A percentile compares a stretch with the other conserved stretches of the same genome.
These are phyloP conservation scores for Boloria euphrosyne DNA, from an alignment of 2,888 invertebrate species.

Conservation along the genomic window DNA sequence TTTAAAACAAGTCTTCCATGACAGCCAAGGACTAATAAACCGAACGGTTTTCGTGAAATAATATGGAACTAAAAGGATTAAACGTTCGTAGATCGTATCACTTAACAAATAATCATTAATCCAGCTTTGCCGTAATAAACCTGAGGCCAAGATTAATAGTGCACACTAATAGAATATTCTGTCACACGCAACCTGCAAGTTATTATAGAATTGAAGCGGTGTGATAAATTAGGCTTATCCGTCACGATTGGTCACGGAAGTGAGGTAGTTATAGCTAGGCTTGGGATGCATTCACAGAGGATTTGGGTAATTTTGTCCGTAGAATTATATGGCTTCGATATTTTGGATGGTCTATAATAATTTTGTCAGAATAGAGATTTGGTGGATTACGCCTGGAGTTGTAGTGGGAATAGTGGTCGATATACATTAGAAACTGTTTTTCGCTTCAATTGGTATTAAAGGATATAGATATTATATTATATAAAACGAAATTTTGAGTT, in stretches of 20 bases:
- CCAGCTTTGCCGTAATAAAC: conserved; percentile 72
- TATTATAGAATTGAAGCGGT: conserved; percentile 77
- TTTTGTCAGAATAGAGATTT: conserved; percentile 5
- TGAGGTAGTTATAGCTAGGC: conserved; percentile 36
- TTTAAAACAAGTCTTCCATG: neutral
- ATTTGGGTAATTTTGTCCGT: conserved; percentile 11
- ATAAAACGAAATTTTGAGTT: no score
- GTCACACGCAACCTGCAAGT: conserved; percentile 76
- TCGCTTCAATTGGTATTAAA: no score
- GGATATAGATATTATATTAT: no score
- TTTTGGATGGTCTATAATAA: conserved; percentile 15
- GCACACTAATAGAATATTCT: conserved; percentile 70
- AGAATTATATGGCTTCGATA: conserved; percentile 19
- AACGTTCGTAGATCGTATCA: conserved; percentile 55
- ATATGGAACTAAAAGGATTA: conserved; percentile 46
- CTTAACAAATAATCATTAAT: conserved; percentile 77
- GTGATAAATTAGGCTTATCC: conserved; percentile 79
- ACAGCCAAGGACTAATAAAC: conserved; percentile 13
- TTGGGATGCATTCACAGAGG: conserved; percentile 33
- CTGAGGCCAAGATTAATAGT: conserved; percentile 71
- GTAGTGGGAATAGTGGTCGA: neutral
- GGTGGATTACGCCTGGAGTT: neutral
- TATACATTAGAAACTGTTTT: no score
- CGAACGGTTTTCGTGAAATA: conserved; percentile 25
- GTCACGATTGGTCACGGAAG: conserved; percentile 80